phyloP scores from a whole-genome alignment of 2,113 vertebrate genomes.

The human (Homo sapiens) region DNA sequence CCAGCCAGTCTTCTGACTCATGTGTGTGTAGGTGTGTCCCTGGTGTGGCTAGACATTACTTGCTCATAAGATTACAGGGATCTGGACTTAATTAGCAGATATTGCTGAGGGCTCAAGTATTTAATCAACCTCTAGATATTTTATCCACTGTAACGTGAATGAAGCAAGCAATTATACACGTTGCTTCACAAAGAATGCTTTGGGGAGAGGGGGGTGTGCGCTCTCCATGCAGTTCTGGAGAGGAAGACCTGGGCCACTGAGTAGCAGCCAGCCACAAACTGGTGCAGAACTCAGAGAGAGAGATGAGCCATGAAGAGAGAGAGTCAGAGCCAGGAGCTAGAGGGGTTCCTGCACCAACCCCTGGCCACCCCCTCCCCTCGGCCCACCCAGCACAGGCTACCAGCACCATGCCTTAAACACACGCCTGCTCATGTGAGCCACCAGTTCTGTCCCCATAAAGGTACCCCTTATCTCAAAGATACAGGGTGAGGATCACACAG shows the following conservation, averaged over 20 bases:
- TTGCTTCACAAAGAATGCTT: neutral
- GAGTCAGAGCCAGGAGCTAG: neutral
- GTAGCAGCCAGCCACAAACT: neutral
- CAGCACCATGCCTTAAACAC: neutral
- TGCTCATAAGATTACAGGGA: neutral
- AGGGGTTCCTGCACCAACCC: no score
- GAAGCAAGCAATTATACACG: neutral
- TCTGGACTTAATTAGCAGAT: neutral
- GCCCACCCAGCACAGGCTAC: neutral
- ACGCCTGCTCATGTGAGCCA: neutral
- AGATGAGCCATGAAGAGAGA: neutral
- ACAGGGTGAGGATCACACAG: fast-evolving
- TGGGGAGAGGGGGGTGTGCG: neutral
- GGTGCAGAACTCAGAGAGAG: neutral
- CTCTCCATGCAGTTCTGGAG: neutral
- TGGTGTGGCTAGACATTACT: neutral
- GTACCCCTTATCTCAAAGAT: neutral
- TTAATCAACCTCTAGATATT: neutral
- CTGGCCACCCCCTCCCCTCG: no score
- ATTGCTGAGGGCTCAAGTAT: neutral
- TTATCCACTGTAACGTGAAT: neutral
- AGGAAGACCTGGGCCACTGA: neutral
- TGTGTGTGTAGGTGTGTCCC: neutral
- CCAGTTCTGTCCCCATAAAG: fast-evolving
- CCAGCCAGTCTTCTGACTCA: neutral